A percentile compares a stretch with the other conserved stretches of the same genome.
Evolutionary conservation across 2,888 invertebrate genomes (phyloP).

Genomic region (Strigamia transsilvanica): DNA sequence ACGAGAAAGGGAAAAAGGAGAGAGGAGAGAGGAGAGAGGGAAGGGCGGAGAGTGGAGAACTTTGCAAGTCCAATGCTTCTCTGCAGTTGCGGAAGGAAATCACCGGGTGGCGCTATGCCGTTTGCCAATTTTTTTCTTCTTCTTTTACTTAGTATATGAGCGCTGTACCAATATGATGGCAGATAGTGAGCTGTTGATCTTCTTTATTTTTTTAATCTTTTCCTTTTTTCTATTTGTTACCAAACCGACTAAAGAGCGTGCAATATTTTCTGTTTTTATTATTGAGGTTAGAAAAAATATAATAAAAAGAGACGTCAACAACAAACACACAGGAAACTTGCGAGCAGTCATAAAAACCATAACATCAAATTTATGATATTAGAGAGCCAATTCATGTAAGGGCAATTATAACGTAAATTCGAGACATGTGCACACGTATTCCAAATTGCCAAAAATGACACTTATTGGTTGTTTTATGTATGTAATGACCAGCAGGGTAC

Average conservation of each 20-base stretch:
- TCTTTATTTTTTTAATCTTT: conserved; percentile 39
- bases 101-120: conserved; percentile 46
- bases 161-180: conserved; percentile 12
- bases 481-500: conserved; percentile 7
- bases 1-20: conserved; percentile 48
- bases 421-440: background rate
- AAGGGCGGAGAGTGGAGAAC: conserved; percentile 22
- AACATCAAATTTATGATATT: conserved; percentile 8
- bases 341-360: conserved; percentile 23
- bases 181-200: conserved; percentile 27
- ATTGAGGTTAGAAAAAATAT: background rate
- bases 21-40: conserved; percentile 23
- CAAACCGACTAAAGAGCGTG: conserved; percentile 9
- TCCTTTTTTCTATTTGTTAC: conserved; percentile 1
- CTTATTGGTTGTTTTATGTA: conserved; percentile 37
- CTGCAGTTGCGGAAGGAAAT: conserved; percentile 51
- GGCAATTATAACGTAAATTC: conserved; percentile 37
- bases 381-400: conserved; percentile 26
- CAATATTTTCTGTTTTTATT: conserved; percentile 32
- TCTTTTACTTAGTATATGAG: conserved; percentile 19
- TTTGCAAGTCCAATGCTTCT: conserved; percentile 37
- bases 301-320: conserved; percentile 21
- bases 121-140: conserved; percentile 20
- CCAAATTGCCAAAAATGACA: conserved; percentile 4
- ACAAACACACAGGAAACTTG: conserved; percentile 29